Conservation (phyloP, 2,797 vertebrate genomes). For the Danio albolineatus region DNA sequence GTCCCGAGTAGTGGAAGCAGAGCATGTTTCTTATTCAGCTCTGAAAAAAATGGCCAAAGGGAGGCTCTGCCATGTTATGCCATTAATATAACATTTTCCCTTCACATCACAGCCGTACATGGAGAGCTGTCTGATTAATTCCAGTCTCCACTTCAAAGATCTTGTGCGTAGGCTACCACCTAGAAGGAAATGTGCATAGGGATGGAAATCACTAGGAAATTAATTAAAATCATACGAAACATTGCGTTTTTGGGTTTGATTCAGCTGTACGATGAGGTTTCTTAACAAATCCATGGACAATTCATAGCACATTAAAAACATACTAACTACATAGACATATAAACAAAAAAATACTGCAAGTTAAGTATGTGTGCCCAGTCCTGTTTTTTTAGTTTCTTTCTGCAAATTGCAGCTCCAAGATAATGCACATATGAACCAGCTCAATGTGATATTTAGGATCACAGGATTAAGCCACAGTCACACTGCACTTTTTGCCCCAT, state of each 20-base stretch:
- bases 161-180: neutral
- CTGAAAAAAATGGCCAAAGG: conserved; percentile 8
- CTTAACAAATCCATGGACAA: neutral
- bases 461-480: no score
- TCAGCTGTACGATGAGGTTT: neutral
- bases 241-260: neutral
- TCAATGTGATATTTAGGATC: no score
- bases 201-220: neutral
- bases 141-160: conserved; percentile 12
- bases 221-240: neutral
- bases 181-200: neutral
- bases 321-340: neutral
- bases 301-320: neutral
- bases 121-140: conserved; percentile 19
- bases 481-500: no score
- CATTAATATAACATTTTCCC: conserved; percentile 6
- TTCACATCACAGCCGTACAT: neutral
- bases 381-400: no score
- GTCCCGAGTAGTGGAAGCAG: neutral
- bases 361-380: no score
- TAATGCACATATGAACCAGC: no score
- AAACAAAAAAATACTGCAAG: neutral
- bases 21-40: neutral
- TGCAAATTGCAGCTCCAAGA: no score
- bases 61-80: neutral